Conservation (phyloP, 2,797 vertebrate species). For the Macroramphosus scolopax region DNA sequence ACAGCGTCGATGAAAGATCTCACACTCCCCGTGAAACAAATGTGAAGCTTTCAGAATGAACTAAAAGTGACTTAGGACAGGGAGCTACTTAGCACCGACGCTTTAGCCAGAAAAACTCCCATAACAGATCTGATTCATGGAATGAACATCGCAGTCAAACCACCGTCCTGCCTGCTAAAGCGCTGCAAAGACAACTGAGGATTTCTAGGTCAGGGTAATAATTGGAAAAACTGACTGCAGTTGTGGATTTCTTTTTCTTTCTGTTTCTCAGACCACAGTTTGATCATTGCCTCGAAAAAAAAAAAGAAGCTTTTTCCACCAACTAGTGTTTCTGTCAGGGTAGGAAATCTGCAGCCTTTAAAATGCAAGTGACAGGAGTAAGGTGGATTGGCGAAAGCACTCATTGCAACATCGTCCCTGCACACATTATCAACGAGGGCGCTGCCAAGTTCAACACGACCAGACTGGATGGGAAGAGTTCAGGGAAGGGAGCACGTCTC, state of each 20-base stretch:
- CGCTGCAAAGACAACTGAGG: slow-evolving; percentile 66
- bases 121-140: slow-evolving; percentile 58
- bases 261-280: slow-evolving; percentile 63
- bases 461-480: slow-evolving; percentile 60
- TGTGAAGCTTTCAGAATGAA: slow-evolving; percentile 54
- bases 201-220: slow-evolving; percentile 78
- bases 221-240: slow-evolving; percentile 77
- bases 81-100: slow-evolving; percentile 44
- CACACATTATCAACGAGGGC: slow-evolving; percentile 57
- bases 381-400: slow-evolving; percentile 61
- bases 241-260: slow-evolving; percentile 48
- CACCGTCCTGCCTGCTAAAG: slow-evolving; percentile 55
- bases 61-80: slow-evolving; percentile 46
- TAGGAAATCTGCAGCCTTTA: slow-evolving; percentile 61
- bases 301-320: slow-evolving; percentile 61
- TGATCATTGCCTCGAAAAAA: slow-evolving; percentile 59
- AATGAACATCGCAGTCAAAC: slow-evolving; percentile 56
- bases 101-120: slow-evolving; percentile 42
- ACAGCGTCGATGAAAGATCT: slow-evolving; percentile 32
- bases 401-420: slow-evolving; percentile 47
- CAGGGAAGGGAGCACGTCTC: slow-evolving; percentile 55
- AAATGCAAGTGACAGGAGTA: slow-evolving; percentile 56
- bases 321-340: slow-evolving; percentile 68
- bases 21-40: slow-evolving; percentile 36
- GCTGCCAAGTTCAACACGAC: slow-evolving; percentile 64